A percentile compares a stretch with the other conserved stretches of the same genome.
phyloP scores from a whole-genome alignment of 2,888 invertebrate genomes.

The Parascotia fuliginaria region DNA sequence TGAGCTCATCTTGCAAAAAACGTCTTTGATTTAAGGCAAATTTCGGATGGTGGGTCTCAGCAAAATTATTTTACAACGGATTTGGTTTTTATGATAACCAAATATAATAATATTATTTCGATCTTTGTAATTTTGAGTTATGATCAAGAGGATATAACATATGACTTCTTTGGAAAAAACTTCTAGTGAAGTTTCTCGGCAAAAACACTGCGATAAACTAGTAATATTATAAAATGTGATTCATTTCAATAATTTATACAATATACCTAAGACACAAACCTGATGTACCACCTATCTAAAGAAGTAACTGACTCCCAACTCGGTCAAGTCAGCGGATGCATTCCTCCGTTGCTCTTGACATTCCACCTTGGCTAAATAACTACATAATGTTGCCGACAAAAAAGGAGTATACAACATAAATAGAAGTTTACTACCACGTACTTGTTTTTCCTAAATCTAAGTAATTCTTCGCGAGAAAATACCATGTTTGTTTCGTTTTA shows the following conservation, averaged over 20 bases:
- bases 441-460: constrained; percentile 13
- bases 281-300: constrained; percentile 26
- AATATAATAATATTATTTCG: too few species aligned
- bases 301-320: constrained; percentile 56
- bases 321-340: constrained; percentile 71
- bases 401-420: constrained; percentile 15
- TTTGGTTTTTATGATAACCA: too few species aligned
- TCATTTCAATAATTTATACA: too few species aligned
- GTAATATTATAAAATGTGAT: too few species aligned
- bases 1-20: constrained; percentile 32
- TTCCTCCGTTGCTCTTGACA: constrained; percentile 66
- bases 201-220: too few species aligned
- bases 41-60: background rate
- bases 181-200: too few species aligned
- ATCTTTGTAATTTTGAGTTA: too few species aligned
- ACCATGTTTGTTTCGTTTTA: constrained; percentile 12
- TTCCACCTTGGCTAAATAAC: constrained; percentile 47
- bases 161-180: too few species aligned
- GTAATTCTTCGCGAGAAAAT: constrained; percentile 9
- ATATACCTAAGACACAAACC: constrained; percentile 38
- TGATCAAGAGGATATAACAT: too few species aligned
- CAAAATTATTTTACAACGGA: background rate
- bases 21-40: constrained; percentile 7
- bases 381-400: constrained; percentile 33
- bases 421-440: constrained; percentile 3